Percentiles rank a stretch among this genome's conserved stretches.
phyloP scores from a whole-genome alignment of 2,888 invertebrate genomes.

The Taphrorychus bicolor region DNA sequence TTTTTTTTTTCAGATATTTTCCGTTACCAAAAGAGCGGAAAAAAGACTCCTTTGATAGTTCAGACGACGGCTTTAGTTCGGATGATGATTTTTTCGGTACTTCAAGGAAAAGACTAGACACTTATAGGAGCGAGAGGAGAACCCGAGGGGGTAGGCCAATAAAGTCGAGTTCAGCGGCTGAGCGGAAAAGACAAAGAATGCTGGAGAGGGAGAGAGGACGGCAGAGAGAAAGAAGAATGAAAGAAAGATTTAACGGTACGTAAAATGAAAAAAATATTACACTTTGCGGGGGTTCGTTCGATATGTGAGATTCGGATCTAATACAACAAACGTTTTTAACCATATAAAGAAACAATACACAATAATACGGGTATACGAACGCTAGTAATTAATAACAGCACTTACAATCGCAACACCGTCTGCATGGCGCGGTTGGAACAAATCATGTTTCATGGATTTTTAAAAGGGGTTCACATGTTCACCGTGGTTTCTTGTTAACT shows the following conservation, averaged over 20 bases:
- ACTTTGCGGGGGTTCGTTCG: too few relatives aligned
- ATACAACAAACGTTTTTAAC: too few relatives aligned
- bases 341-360: too few relatives aligned
- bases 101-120: conserved; percentile 14
- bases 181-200: conserved; percentile 48
- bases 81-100: conserved; percentile 63
- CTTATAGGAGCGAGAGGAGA: background rate
- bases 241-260: conserved; percentile 15
- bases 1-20: conserved; percentile 62
- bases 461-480: background rate
- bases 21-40: conserved; percentile 76
- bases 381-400: too few relatives aligned
- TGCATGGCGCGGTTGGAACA: too few relatives aligned
- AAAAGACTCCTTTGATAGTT: conserved; percentile 71
- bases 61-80: conserved; percentile 70
- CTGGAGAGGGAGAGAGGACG: conserved; percentile 31
- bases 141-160: conserved; percentile 56
- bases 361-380: too few relatives aligned
- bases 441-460: too few relatives aligned
- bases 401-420: too few relatives aligned
- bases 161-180: conserved; percentile 59
- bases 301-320: too few relatives aligned
- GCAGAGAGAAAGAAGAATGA: background rate
- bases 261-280: too few relatives aligned
- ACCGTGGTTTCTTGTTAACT: background rate